phyloP scores from a whole-genome alignment of 2,113 vertebrate genomes.

The Petrocephalus microphthalmus region DNA sequence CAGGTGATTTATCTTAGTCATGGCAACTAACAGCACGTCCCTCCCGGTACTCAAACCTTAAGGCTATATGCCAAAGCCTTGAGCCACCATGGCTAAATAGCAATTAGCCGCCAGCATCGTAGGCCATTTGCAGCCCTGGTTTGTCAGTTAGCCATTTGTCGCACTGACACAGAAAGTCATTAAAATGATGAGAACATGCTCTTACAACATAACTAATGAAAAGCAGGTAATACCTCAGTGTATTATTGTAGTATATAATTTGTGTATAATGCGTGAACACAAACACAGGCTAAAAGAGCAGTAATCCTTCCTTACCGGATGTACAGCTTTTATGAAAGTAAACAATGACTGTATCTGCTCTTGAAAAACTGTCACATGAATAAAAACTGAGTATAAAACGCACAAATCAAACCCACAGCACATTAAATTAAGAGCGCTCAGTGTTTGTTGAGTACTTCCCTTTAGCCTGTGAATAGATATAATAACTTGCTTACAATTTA shows the following conservation, averaged over 20 bases:
- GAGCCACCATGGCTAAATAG: neutral
- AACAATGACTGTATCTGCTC: neutral
- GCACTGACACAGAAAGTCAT: neutral
- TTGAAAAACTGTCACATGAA: neutral
- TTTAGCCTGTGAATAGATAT: neutral
- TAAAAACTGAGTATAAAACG: neutral
- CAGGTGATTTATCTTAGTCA: too few relatives aligned
- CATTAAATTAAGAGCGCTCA: neutral
- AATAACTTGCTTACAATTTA: neutral
- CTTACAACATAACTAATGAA: neutral
- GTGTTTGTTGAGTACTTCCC: too few relatives aligned
- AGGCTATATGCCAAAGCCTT: neutral
- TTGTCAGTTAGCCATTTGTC: neutral
- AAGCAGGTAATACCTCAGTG: neutral
- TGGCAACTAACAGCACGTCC: too few relatives aligned
- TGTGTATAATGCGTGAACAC: neutral
- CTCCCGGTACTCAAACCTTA: neutral
- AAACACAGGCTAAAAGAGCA: neutral
- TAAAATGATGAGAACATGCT: neutral
- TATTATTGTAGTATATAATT: neutral
- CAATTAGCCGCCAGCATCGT: neutral
- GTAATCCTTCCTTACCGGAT: neutral
- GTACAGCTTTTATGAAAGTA: neutral
- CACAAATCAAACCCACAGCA: neutral
- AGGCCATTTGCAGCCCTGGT: neutral